These are phyloP conservation scores for Calameuta idolon DNA, from an alignment of 2,888 invertebrate species.

Conservation along the genomic window DNA sequence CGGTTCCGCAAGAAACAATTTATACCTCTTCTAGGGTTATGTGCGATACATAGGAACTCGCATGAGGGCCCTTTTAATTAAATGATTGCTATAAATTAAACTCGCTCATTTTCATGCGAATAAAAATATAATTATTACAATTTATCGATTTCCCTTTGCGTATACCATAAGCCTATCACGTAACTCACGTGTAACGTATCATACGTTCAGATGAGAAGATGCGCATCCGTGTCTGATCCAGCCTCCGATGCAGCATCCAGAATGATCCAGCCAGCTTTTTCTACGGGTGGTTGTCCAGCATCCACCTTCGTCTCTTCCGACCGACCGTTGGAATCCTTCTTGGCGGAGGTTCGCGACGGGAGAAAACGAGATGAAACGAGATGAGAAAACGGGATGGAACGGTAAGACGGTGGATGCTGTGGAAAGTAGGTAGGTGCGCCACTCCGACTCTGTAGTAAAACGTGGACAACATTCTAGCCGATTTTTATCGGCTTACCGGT, in stretches of 20 bases:
- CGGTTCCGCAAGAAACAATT: conserved; percentile 26
- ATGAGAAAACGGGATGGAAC: conserved; percentile 21
- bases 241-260: conserved; percentile 7
- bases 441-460: conserved; percentile 23
- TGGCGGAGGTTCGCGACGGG: conserved; percentile 27
- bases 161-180: conserved; percentile 27
- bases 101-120: neutral
- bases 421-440: conserved; percentile 51
- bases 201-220: conserved; percentile 29
- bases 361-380: conserved; percentile 19
- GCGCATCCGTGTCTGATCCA: conserved; percentile 28
- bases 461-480: conserved; percentile 49
- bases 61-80: neutral
- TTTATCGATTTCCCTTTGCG: neutral
- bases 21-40: conserved; percentile 1
- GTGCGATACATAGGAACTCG: neutral
- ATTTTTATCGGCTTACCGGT: conserved; percentile 45
- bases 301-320: conserved; percentile 30
- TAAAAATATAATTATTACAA: neutral
- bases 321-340: conserved; percentile 49
- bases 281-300: conserved; percentile 39
- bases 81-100: neutral
- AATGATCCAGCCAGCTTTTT: conserved; percentile 47
- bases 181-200: conserved; percentile 53
- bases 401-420: conserved; percentile 24